Evolutionary conservation across 2,113 vertebrate species (phyloP).

Genomic region (Natator depressus): DNA sequence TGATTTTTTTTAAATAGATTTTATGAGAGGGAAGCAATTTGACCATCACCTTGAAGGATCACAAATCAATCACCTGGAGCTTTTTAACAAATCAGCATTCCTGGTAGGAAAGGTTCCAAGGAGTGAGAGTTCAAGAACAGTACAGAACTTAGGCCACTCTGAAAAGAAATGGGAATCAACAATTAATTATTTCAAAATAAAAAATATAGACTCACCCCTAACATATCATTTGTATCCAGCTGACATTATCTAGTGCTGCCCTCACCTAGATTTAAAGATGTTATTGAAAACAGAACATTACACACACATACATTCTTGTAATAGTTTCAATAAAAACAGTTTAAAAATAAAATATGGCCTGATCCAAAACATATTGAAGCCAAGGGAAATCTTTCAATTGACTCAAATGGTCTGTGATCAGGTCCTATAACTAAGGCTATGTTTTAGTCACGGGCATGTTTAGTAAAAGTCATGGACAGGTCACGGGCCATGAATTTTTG

Average conservation of each 20-base stretch:
- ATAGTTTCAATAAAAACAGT: background rate
- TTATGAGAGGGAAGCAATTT: background rate
- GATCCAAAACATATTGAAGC: background rate
- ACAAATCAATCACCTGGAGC: background rate
- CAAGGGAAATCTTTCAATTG: background rate
- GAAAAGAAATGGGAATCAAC: background rate
- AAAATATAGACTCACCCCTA: accelerated
- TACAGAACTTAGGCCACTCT: background rate
- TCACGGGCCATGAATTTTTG: no score
- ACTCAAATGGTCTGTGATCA: background rate
- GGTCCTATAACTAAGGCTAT: background rate
- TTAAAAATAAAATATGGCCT: background rate
- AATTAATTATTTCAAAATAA: background rate
- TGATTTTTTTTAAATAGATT: background rate
- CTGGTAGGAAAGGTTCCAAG: background rate
- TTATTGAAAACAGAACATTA: background rate
- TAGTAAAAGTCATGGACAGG: no score
- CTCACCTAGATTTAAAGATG: background rate
- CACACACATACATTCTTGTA: background rate
- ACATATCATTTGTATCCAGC: background rate
- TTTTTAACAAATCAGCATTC: background rate
- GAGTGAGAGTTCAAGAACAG: background rate
- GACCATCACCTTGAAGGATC: background rate
- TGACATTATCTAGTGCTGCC: background rate
- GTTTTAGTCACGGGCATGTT: no score